These are phyloP conservation scores for Odontothrips loti DNA, from an alignment of 2,888 invertebrate genomes.

Conservation along the genomic window DNA sequence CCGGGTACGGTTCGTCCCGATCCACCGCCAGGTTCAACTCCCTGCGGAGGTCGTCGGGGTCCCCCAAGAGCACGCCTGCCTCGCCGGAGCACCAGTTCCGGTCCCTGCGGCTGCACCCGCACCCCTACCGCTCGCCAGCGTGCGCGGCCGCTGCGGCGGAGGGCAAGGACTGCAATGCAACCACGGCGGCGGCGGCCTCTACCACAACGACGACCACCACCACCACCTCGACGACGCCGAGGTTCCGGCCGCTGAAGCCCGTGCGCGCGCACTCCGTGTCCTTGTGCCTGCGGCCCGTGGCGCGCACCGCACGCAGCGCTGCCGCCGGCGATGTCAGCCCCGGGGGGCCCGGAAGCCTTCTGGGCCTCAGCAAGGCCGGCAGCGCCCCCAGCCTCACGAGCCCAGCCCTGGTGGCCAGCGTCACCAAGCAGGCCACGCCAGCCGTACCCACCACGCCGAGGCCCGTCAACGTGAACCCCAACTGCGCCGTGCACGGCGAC, in stretches of 20 bases:
- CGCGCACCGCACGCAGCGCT: not conserved
- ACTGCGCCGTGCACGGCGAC: constrained; percentile 38
- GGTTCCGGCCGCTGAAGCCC: constrained; percentile 45
- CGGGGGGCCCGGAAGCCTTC: constrained; percentile 30
- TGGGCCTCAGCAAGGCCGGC: not conserved
- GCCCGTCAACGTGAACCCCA: constrained; percentile 19
- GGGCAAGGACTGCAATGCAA: constrained; percentile 36
- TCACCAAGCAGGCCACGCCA: not conserved
- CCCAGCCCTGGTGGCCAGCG: constrained; percentile 17
- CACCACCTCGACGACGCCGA: constrained; percentile 44
- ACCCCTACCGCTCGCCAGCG: constrained; percentile 39
- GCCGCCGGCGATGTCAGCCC: not conserved
- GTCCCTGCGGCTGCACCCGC: constrained; percentile 39
- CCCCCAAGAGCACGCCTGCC: constrained; percentile 41
- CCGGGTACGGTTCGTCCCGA: constrained; percentile 52
- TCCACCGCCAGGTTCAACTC: constrained; percentile 40
- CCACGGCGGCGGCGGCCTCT: constrained; percentile 43
- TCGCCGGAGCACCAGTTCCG: constrained; percentile 29
- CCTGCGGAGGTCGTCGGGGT: constrained; percentile 43
- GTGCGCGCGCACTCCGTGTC: constrained; percentile 26
- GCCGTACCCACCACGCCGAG: not conserved
- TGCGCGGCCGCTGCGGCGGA: constrained; percentile 31
- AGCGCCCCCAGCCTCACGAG: constrained; percentile 24
- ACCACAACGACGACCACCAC: constrained; percentile 34
- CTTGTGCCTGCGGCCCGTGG: constrained; percentile 1